A percentile compares a stretch with the other conserved stretches of the same genome.
phyloP scores from a whole-genome alignment of 2,888 invertebrate species.

The Drosophila anomelani region DNA sequence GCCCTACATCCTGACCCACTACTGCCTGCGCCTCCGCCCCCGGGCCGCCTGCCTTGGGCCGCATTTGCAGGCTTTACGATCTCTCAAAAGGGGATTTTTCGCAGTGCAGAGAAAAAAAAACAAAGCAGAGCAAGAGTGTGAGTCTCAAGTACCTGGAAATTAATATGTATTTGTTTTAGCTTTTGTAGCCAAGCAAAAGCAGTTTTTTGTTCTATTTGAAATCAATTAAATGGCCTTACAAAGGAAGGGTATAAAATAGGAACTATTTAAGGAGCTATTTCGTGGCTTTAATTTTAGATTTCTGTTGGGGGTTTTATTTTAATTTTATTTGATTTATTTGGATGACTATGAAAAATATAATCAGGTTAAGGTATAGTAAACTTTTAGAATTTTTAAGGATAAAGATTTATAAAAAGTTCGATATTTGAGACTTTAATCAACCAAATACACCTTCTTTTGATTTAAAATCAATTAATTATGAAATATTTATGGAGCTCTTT shows the following conservation, averaged over 20 bases:
- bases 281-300: neutral
- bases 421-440: no score
- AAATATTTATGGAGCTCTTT: no score
- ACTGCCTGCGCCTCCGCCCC: neutral
- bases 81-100: constrained; percentile 24
- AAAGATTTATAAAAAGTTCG: no score
- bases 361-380: no score
- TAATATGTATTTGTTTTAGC: constrained; percentile 1
- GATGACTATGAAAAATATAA: no score
- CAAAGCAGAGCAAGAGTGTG: neutral
- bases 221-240: neutral
- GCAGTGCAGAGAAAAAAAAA: constrained; percentile 9
- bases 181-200: neutral
- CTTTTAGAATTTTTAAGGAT: no score
- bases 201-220: neutral
- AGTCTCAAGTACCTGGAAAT: constrained; percentile 2
- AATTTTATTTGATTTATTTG: neutral
- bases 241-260: no score
- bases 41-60: neutral
- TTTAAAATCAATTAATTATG: no score
- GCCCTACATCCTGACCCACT: constrained; percentile 1
- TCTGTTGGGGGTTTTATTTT: neutral
- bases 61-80: constrained; percentile 32
- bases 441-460: no score
- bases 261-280: neutral